These are phyloP conservation scores for Ceratosolen fusciceps DNA, from an alignment of 1,140 invertebrate species.

Conservation along the genomic window DNA sequence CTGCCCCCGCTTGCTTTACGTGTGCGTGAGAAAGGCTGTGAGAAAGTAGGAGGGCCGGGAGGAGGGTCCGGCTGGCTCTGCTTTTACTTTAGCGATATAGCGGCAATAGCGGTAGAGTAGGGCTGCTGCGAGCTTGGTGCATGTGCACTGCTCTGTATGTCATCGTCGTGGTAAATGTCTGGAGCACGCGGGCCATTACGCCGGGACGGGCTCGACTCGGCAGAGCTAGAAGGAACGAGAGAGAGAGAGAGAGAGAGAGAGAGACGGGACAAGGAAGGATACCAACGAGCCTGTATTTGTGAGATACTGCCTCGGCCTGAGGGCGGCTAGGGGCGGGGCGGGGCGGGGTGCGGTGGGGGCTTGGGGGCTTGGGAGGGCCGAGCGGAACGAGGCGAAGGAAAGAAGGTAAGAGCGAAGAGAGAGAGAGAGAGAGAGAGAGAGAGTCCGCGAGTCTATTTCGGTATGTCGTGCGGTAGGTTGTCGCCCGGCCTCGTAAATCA, in stretches of 20 bases:
- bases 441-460: constrained; percentile 26
- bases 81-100: constrained; percentile 21
- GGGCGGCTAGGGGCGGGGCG: no score
- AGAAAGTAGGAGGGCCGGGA: not conserved
- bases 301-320: no score
- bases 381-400: not conserved
- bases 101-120: not conserved
- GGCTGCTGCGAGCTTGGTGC: not conserved
- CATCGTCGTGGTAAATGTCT: constrained; percentile 13
- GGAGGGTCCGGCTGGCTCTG: not conserved
- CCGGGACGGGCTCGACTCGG: not conserved
- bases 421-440: not conserved
- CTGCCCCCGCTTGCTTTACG: not conserved
- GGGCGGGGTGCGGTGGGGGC: no score
- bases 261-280: not conserved
- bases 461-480: constrained; percentile 42
- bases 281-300: not conserved
- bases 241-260: not conserved
- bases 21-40: not conserved
- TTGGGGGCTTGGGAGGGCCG: not conserved
- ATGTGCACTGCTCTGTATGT: constrained; percentile 3
- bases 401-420: not conserved
- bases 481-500: constrained; percentile 41
- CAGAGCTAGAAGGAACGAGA: not conserved
- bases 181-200: not conserved